Conservation (phyloP, 2,113 vertebrate genomes). For the Loxodonta africana region DNA sequence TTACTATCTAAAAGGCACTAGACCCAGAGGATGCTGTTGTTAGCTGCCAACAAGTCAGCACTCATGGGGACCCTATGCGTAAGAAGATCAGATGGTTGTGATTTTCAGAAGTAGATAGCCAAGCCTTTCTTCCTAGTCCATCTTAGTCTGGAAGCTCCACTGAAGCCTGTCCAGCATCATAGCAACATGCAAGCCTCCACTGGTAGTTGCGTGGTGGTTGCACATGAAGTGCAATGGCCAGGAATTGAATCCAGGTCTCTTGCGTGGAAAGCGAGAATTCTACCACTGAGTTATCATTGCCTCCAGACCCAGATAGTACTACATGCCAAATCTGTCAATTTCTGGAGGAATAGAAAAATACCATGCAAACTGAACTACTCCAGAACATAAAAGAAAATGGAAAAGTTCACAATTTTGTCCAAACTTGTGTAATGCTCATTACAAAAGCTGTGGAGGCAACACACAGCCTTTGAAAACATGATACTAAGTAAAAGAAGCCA, state of each 20-base stretch:
- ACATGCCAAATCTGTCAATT: not conserved
- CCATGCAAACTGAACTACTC: not conserved
- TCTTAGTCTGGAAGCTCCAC: too few species aligned
- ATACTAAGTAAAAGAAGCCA: too few species aligned
- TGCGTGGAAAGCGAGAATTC: too few species aligned
- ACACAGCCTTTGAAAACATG: not conserved
- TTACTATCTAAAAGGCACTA: not conserved
- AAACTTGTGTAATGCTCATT: not conserved
- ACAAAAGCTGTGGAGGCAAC: not conserved
- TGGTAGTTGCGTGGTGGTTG: too few species aligned
- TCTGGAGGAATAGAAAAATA: constrained; percentile 9
- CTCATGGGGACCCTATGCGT: too few species aligned
- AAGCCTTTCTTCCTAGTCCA: too few species aligned
- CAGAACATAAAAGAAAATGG: constrained; percentile 15
- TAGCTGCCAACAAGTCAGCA: not conserved
- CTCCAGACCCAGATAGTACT: not conserved
- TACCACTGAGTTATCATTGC: too few species aligned
- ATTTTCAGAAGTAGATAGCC: too few species aligned
- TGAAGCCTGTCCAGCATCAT: too few species aligned
- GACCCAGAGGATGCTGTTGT: not conserved
- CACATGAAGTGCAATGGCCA: too few species aligned
- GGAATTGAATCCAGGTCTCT: too few species aligned
- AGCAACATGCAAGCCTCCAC: too few species aligned
- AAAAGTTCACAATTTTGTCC: not conserved
- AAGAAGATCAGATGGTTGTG: not conserved